Evolutionary conservation across 2,113 vertebrate genomes (phyloP), one percentile per base, ranked within the genome.

Genomic region (Brevimyrus niger): DNA sequence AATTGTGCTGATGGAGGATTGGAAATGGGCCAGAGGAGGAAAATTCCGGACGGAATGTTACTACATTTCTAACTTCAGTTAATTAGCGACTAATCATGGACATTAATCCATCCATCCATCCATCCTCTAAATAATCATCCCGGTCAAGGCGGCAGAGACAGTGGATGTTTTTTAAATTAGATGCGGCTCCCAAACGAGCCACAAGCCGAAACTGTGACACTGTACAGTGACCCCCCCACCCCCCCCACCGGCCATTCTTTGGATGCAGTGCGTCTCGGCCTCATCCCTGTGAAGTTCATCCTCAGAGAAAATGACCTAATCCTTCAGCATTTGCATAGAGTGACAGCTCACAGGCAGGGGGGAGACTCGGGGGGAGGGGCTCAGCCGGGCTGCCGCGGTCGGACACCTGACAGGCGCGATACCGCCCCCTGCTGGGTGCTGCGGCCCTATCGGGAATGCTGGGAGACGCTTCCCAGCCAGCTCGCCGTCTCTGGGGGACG

Each of bases 271-370:
- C 9, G 19, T 19, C 50, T 51, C 17, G 31, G 50, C 21, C 9
- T 2, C 80, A 0, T 47, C 44, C 15, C 85, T 35, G 47, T 17
- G 50, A 19, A 86, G n/a, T 69, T 69, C 42, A 8, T 46, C 44
- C 87, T 69, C 19, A 23, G 87, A 88, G 55, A 88, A 88, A 47
- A 69, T 27, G 87, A 69, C 87, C 42, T 7, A 88, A 47, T 69
- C 87, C 58, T 61, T 61, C 55, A 69, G 87, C 55, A 87, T 88
- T 47, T 88, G 87, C 58, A 88, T 88, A 9, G 42, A 88, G 53
- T 46, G 87, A 69, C 55, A 69, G 87, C 46, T 42, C 4, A 7
- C 46, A 47, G 17, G 7, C 15, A 38, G 50, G 23, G 50, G 23
- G 50, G 44, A 55, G 19, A 27, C 31, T 27, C 27, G 2, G 85